Conservation (phyloP, 2,113 vertebrate species). For the Arenaria interpres region DNA sequence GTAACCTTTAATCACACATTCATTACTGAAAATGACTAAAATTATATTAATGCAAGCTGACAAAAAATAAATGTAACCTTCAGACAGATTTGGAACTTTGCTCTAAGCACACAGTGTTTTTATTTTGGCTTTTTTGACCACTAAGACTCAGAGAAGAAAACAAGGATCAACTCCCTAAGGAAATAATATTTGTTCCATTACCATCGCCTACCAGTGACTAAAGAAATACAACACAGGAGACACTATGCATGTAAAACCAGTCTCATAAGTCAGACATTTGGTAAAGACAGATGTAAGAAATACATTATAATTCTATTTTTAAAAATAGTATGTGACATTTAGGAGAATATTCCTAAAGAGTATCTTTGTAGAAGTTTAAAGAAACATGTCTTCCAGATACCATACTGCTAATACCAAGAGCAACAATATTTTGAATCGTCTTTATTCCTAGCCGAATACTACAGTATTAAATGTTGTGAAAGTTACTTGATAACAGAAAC, state of each 20-base stretch:
- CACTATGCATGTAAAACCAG: neutral
- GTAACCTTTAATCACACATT: conserved; percentile 69
- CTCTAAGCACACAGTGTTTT: neutral
- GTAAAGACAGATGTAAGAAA: neutral
- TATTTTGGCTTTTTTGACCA: neutral
- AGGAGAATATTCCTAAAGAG: neutral
- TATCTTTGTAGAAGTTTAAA: neutral
- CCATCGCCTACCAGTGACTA: neutral
- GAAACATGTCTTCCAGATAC: neutral
- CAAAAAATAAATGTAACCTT: conserved; percentile 18
- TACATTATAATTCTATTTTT: neutral
- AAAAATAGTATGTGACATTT: neutral
- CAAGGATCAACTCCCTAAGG: neutral
- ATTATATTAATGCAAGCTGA: neutral
- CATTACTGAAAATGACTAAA: conserved; percentile 40
- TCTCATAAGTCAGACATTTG: neutral
- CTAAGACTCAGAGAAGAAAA: neutral
- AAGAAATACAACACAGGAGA: neutral
- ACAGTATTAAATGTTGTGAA: neutral
- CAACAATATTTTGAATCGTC: neutral
- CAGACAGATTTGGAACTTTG: neutral
- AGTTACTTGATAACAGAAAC: neutral
- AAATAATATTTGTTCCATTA: neutral
- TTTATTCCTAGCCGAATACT: neutral
- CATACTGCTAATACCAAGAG: neutral